Evolutionary conservation across 2,113 vertebrate species (phyloP), one percentile per base, ranked within the genome.

Genomic region (Gnathonemus echidnorhynchus): DNA sequence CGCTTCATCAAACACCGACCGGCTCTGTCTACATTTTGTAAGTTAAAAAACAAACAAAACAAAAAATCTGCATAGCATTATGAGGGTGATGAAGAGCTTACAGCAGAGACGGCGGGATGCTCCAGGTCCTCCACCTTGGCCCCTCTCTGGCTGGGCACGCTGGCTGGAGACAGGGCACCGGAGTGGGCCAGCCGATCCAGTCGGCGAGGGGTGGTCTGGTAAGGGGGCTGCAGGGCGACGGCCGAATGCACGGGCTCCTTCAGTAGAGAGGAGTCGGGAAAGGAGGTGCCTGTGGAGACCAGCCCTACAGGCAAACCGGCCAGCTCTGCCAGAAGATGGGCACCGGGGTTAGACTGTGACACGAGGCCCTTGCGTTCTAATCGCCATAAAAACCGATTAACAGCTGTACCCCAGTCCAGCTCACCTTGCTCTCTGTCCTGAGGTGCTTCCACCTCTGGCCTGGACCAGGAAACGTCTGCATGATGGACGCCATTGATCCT

Each of bases 191-290:
- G 70, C 39, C 86, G 15, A 88, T 87, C 27, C 0, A 87, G 56
- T 27, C 19, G 85, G 56, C 92, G 91, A 21, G 93, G 94, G 1
- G 92, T 91, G 90, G 96, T 95, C 92, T 98, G 98, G 90, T 95
- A 96, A 0, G 98, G 97, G 4, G 96, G 97, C 46, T 97, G 96
- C 85, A 98, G 94, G 46, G 96, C 95, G 89, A 98, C 89, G 83
- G 98, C 97, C 10, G 95, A 94, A 56, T 91, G 95, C 62, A 95
- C 93, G 0, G 94, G 95, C 86, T 97, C 95, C 62, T 94, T 92
- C 48, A 94, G 94, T 35, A 94, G 94, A 46, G 92, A 91, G 27
- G 95, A 95, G 88, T 85, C 93, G 90, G 92, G 52, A 42, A 42
- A 2, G 66, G 88, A 17, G 10, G 3, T 1, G 91, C 91, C 49